Evolutionary conservation across 2,888 invertebrate genomes (phyloP).

Genomic region (Harpalus rubripes): DNA sequence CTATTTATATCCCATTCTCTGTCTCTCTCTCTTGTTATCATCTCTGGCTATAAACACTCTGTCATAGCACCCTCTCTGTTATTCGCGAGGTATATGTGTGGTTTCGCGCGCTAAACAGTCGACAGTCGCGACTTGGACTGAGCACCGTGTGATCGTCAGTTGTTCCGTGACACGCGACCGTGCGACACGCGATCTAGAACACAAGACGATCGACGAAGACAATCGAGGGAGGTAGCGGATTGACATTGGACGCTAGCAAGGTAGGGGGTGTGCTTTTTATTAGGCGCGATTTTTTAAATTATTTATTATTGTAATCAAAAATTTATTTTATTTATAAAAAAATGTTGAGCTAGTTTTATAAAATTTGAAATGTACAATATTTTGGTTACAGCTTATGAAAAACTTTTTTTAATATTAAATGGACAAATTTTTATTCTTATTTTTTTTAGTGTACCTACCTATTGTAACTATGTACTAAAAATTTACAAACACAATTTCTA

Average conservation of each 20-base stretch:
- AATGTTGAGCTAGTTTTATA: no score
- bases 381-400: no score
- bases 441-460: no score
- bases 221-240: neutral
- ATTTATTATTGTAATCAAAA: no score
- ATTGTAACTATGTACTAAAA: no score
- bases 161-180: constrained; percentile 43
- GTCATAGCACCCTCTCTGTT: constrained; percentile 18
- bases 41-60: neutral
- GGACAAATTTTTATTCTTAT: no score
- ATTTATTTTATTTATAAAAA: no score
- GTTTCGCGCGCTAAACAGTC: constrained; percentile 9
- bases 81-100: constrained; percentile 31
- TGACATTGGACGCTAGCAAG: neutral
- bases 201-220: neutral
- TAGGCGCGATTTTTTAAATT: no score
- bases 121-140: constrained; percentile 41
- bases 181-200: constrained; percentile 47
- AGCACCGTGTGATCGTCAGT: constrained; percentile 26
- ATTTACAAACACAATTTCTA: no score
- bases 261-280: neutral
- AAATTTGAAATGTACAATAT: no score
- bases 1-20: constrained; percentile 12
- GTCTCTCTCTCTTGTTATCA: constrained; percentile 14
- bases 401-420: no score